Evolutionary conservation across 2,797 vertebrate genomes (phyloP), one percentile per base, ranked within the genome.

Genomic region (Trachurus trachurus): DNA sequence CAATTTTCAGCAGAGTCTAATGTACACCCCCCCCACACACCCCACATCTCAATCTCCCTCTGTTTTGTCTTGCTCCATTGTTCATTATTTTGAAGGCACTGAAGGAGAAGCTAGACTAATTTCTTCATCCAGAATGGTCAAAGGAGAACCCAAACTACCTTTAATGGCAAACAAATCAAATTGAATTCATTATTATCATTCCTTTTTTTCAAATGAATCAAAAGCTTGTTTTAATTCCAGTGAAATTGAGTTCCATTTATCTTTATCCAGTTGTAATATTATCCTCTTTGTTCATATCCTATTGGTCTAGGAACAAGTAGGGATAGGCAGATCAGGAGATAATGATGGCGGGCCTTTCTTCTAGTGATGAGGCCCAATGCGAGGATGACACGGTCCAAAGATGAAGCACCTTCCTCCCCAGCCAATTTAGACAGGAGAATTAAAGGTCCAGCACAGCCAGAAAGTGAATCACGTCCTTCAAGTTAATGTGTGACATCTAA

Each of bases 381-480:
- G 86, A 84, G 62, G 90, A 85, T 93, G 94, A 94, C 94, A 94
- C 91, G 89, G 93, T 94, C 78, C 63, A 69, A 44, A 78, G 87
- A 96, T 95, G 95, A 94, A 96, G 94, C 42, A 68, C 75, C 53
- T 29, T 92, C 87, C 93, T 94, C 89, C 72, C 92, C 85, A 89
- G 92, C 91, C 93, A 94, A 96, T 95, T 96, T 94, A 92, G 77
- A 88, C 89, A 71, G 92, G 90, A 92, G 93, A 94, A 94, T 93
- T 93, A 92, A 92, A 94, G 91, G 93, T 91, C 87, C 86, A 72
- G 31, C 85, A 90, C 91, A 83, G 81, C 87, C 92, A 90, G 93
- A 74, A 86, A 91, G 83, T 92, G 89, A 96, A 91, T 95, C 91
- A 84, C 78, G 81, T 94, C 93, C 87, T 83, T 89, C 92, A 89